Conservation (phyloP, 1,140 invertebrate species). For the Drosophila orena region DNA sequence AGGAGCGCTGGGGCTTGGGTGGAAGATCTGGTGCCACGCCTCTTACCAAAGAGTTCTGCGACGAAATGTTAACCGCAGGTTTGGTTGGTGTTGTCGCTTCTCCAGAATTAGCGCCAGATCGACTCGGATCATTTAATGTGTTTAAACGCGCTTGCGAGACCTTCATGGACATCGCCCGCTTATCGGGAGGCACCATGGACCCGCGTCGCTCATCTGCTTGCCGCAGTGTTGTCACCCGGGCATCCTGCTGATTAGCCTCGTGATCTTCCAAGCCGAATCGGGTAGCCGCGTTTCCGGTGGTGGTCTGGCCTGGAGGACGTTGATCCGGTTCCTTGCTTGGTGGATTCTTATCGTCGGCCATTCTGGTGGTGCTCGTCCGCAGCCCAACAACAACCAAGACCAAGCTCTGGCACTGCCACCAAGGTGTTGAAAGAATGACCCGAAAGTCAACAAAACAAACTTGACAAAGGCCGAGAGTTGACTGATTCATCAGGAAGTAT, state of each 20-base stretch:
- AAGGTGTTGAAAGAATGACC: slow-evolving; percentile 37
- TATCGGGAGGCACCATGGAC: not conserved
- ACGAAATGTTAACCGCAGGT: not conserved
- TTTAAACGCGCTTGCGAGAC: not conserved
- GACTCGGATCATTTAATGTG: not conserved
- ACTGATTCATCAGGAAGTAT: slow-evolving; percentile 20
- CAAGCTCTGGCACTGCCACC: slow-evolving; percentile 31
- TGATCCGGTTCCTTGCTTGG: not conserved
- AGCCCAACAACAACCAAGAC: not conserved
- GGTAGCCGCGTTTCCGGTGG: slow-evolving; percentile 46
- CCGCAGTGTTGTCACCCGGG: slow-evolving; percentile 40
- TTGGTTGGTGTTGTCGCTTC: not conserved
- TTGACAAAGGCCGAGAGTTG: not conserved
- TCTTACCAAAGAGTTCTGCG: not conserved
- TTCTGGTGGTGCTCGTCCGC: slow-evolving; percentile 10
- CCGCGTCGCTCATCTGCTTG: slow-evolving; percentile 20
- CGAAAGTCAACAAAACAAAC: slow-evolving; percentile 11
- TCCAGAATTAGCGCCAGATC: not conserved
- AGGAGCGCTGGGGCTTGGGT: not conserved
- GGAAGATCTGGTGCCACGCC: not conserved
- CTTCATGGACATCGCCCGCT: not conserved
- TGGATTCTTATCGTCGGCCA: slow-evolving; percentile 25
- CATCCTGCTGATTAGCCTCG: slow-evolving; percentile 48
- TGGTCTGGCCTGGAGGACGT: not conserved
- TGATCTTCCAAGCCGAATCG: slow-evolving; percentile 55